Evolutionary conservation across 1,140 invertebrate species (phyloP).

Genomic region (Drosophila lini): DNA sequence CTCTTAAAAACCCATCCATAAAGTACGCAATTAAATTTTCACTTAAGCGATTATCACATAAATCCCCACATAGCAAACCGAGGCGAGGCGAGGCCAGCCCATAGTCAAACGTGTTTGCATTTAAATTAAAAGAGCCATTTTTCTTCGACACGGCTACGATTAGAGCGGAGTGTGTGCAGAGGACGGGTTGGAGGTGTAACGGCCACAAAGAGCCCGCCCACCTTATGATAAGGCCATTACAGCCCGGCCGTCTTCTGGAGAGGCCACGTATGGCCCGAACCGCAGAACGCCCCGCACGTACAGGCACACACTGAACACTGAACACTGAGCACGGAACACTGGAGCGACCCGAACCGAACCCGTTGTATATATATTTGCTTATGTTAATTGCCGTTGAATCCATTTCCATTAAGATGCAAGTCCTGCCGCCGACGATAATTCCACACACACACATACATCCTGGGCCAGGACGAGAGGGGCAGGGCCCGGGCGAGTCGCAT

Average conservation of each 20-base stretch:
- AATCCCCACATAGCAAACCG: constrained; percentile 62
- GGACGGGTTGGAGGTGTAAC: constrained; percentile 18
- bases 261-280: constrained; percentile 70
- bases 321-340: constrained; percentile 13
- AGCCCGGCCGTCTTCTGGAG: constrained; percentile 32
- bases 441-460: constrained; percentile 57
- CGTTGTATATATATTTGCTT: constrained; percentile 82
- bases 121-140: constrained; percentile 84
- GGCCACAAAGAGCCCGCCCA: constrained; percentile 70
- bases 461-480: constrained; percentile 11
- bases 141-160: constrained; percentile 68
- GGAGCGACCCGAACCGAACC: constrained; percentile 48
- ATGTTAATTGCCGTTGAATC: constrained; percentile 84
- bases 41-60: constrained; percentile 84
- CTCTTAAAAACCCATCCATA: constrained; percentile 81
- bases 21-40: constrained; percentile 84
- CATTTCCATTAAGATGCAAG: constrained; percentile 84
- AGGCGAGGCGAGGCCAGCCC: constrained; percentile 27
- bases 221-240: constrained; percentile 81
- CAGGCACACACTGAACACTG: constrained; percentile 22
- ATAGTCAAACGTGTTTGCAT: constrained; percentile 83
- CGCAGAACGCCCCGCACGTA: constrained; percentile 75
- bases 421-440: constrained; percentile 79
- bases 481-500: constrained; percentile 38
- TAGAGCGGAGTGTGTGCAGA: constrained; percentile 25